A percentile compares a stretch with the other conserved stretches of the same genome.
Conservation (phyloP, 2,797 vertebrate genomes). For the Epinephelus awoara region DNA sequence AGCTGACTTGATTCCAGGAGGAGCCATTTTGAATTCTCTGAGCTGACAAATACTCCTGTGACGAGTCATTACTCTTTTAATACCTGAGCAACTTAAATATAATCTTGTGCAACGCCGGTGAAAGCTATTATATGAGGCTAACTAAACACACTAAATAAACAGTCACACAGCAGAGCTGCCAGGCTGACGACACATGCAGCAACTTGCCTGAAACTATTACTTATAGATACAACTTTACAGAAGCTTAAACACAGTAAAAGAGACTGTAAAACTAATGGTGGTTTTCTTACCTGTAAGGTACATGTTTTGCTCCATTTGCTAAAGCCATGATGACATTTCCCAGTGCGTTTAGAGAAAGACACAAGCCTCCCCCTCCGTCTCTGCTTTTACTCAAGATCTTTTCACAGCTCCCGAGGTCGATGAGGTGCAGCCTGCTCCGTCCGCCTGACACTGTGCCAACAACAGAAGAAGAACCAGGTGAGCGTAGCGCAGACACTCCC, state of each 20-base stretch:
- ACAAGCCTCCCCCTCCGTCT: conserved; percentile 91
- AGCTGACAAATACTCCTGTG: conserved; percentile 32
- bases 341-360: conserved; percentile 94
- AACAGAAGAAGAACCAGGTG: conserved; percentile 61
- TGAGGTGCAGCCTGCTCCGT: conserved; percentile 96
- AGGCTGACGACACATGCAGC: conserved; percentile 32
- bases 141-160: conserved; percentile 46
- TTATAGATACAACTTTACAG: conserved; percentile 28
- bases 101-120: conserved; percentile 41
- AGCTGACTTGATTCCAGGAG: conserved; percentile 13
- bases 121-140: conserved; percentile 48
- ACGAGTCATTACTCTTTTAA: conserved; percentile 49
- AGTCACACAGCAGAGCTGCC: conserved; percentile 31
- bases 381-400: conserved; percentile 91
- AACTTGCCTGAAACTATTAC: conserved; percentile 60
- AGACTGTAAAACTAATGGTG: conserved; percentile 23
- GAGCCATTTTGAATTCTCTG: conserved; percentile 29
- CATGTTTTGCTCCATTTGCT: conserved; percentile 96
- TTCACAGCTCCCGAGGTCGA: conserved; percentile 98
- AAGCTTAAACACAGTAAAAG: conserved; percentile 29
- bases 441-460: conserved; percentile 93
- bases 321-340: conserved; percentile 97
- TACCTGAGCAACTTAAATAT: conserved; percentile 42
- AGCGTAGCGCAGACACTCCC: conserved; percentile 62
- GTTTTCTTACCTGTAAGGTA: conserved; percentile 93